phyloP scores from a whole-genome alignment of 2,797 vertebrate genomes.

The Trichosurus vulpecula region DNA sequence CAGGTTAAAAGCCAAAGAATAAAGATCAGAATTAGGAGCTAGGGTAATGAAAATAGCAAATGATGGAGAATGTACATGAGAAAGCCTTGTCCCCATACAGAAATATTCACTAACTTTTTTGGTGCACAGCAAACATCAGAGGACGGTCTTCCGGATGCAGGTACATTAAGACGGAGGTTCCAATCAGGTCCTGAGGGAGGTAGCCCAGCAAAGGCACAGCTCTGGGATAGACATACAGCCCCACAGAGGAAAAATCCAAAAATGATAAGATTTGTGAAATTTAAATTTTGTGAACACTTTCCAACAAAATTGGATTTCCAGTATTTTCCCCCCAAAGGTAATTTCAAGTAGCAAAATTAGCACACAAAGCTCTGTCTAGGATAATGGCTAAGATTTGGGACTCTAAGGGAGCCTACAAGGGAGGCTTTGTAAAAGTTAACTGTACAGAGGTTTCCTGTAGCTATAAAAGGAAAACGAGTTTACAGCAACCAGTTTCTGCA shows the following conservation, averaged over 20 bases:
- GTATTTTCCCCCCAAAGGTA: background rate
- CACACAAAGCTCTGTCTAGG: background rate
- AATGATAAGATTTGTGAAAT: background rate
- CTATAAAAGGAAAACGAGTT: background rate
- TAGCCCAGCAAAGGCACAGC: conserved; percentile 86
- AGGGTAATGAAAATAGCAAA: background rate
- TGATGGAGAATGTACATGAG: background rate
- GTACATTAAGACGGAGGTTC: conserved; percentile 82
- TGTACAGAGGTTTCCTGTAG: background rate
- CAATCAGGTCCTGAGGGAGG: conserved; percentile 85
- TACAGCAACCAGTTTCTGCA: background rate
- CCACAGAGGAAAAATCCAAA: background rate
- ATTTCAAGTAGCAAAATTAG: background rate
- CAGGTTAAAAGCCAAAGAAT: background rate
- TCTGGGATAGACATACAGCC: conserved; percentile 73
- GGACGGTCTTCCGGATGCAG: conserved; percentile 85
- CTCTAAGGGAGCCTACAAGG: background rate
- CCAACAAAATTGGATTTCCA: background rate
- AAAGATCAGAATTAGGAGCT: conserved; percentile 25
- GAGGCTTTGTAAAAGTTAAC: background rate
- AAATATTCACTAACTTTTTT: conserved; percentile 78
- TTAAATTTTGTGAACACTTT: background rate
- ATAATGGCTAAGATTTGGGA: background rate
- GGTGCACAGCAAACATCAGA: conserved; percentile 84
- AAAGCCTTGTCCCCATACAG: background rate